Base-by-base conservation (phyloP, 1,140 invertebrate species). In the Melipona quadrifasciata region DNA sequence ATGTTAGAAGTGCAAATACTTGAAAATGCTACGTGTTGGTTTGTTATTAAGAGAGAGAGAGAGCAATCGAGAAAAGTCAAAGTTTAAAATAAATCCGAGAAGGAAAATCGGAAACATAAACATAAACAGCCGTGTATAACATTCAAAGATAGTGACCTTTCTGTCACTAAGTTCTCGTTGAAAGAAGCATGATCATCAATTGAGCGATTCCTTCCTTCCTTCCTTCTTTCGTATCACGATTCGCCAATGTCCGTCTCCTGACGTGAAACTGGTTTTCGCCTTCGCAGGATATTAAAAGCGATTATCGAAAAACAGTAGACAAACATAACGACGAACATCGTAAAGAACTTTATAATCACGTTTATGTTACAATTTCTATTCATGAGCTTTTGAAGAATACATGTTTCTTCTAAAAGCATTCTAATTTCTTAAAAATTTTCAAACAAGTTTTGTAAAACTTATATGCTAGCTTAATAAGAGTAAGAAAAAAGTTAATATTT, bases 251-350 rank as follows among this genome's bases (percentile, higher is more conserved):
- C 71, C 85, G 64, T 61, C 64, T 84, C 71, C 82, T 76, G 82
- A 86, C 85, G 85, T 74, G 82, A 84, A 86, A 86, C 85, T 84
- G 85, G 85, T 86, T 86, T 86, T 86, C 82, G 76, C 84, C 82
- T 84, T 86, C 82, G 82, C 67, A 64, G 76, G 71, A 84, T 53
- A 71, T 75, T 84, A 82, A 86, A 74, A 86, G 79, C 82, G 70
- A 78, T 86, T 76, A 57, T 73, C 81, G 81, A 86, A 86, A 86
- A 86, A 86, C 74, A 65, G 68, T 2, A 68, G 75, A 65, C 73
- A 74, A 47, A 58, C 61, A 55, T 61, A 76, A 80, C 34, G 34
- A 76, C 53, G 58, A 51, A 51, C 31, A 67, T 74, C 68, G 27
- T 24, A 51, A 74, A 73, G 65, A 80, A 58, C 51, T 73, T 55